Evolutionary conservation across 2,888 invertebrate species (phyloP), one percentile per base, ranked within the genome.

Genomic region (Mythimna loreyi): DNA sequence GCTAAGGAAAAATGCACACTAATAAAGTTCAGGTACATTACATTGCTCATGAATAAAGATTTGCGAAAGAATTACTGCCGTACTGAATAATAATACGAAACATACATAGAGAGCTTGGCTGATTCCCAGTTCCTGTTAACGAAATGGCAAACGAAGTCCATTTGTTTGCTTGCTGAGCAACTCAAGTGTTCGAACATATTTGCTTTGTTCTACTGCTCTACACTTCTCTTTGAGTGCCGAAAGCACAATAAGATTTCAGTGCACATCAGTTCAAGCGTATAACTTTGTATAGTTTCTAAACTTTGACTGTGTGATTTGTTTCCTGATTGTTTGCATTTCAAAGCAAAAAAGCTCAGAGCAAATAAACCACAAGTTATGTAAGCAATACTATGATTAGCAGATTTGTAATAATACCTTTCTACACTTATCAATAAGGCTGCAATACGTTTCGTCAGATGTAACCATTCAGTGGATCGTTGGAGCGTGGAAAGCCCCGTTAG

Each of bases 401-500:
- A 58, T 56, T 82, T 78, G 78, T 83, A 75, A 80, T 68, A 73
- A 52, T 66, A 23, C 61, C 76, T 78, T 76, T 84, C 75, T 72
- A 80, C 58, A 72, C 63, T 72, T 63, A 68, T 70, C 65, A 64
- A 72, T 76, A 78, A 75, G 65, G 33, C 73, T 75, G 80, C 82
- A 75, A 80, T 81, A 76, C 49, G 65, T 84, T 82, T 84, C 84
- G 69, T 72, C 83, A 83, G 72, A 69, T 84, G 84, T 82, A 86
- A 83, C 81, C 85, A 89, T 88, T 90, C 84, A 87, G 81, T 78
- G 80, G 85, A 83, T 80, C 87, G 84, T 80, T 92, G 89, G 87
- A 89, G 91, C 94, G 91, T 92, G 91, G 89, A 93, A 91, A 91
- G 87, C 78, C 84, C 88, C 89, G 93, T 92, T 94, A 93, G 92